phyloP scores from a whole-genome alignment of 2,888 invertebrate genomes.

The Mesochorus sp. region DNA sequence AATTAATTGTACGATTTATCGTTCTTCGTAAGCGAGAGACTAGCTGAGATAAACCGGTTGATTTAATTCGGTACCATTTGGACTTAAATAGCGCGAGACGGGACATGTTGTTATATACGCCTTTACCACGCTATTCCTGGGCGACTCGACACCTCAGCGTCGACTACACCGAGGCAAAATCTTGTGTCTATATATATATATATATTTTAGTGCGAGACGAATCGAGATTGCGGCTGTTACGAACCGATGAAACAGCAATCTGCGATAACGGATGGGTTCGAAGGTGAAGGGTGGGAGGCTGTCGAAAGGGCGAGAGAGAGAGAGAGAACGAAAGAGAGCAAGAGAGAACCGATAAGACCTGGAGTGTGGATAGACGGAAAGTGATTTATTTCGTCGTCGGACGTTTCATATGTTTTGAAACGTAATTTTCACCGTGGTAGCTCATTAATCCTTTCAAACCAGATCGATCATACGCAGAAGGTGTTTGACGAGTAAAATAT shows the following conservation, averaged over 20 bases:
- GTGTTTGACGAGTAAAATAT: not conserved
- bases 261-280: slow-evolving; percentile 59
- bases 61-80: slow-evolving; percentile 73
- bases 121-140: slow-evolving; percentile 35
- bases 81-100: slow-evolving; percentile 50
- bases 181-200: slow-evolving; percentile 17
- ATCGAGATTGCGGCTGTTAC: slow-evolving; percentile 60
- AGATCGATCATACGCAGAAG: not conserved
- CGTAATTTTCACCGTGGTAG: slow-evolving; percentile 9
- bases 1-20: slow-evolving; percentile 80
- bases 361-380: slow-evolving; percentile 25
- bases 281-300: slow-evolving; percentile 11
- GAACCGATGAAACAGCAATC: slow-evolving; percentile 64
- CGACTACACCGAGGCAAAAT: slow-evolving; percentile 1
- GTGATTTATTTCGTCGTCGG: slow-evolving; percentile 45
- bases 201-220: slow-evolving; percentile 35
- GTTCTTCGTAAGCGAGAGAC: slow-evolving; percentile 49
- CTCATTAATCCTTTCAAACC: slow-evolving; percentile 16
- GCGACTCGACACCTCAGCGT: slow-evolving; percentile 58
- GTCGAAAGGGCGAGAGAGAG: slow-evolving; percentile 33
- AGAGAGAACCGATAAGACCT: slow-evolving; percentile 27
- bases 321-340: slow-evolving; percentile 28
- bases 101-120: slow-evolving; percentile 27
- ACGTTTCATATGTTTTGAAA: slow-evolving; percentile 26
- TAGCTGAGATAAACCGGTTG: slow-evolving; percentile 74